These are phyloP conservation scores for Esox lucius DNA, from an alignment of 2,797 vertebrate genomes.

Conservation along the genomic window DNA sequence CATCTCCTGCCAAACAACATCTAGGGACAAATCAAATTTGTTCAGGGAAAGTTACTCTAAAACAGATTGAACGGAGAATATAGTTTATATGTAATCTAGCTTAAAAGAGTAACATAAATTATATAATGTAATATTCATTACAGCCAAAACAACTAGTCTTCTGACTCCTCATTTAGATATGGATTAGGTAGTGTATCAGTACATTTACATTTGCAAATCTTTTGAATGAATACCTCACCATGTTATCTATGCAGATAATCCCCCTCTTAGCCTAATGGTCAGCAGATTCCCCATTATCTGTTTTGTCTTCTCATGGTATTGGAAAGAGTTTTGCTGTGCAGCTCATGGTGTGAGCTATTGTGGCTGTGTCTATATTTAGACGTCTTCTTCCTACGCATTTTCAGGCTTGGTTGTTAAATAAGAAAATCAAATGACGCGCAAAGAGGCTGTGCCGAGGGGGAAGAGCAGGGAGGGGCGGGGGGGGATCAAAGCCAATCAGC, in stretches of 20 bases:
- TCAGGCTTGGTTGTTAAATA: slow-evolving; percentile 85
- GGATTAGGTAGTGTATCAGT: slow-evolving; percentile 7
- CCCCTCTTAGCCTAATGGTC: not conserved
- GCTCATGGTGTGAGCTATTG: slow-evolving; percentile 70
- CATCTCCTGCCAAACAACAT: not conserved
- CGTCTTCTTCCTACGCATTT: slow-evolving; percentile 81
- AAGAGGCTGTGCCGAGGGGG: slow-evolving; percentile 61
- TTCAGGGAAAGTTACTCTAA: not conserved
- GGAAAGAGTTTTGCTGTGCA: slow-evolving; percentile 58
- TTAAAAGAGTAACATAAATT: not conserved
- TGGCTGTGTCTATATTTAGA: slow-evolving; percentile 83
- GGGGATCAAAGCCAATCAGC: slow-evolving; percentile 70
- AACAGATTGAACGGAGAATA: not conserved
- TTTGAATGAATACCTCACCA: not conserved
- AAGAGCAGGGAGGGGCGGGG: slow-evolving; percentile 53
- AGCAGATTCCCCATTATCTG: slow-evolving; percentile 49
- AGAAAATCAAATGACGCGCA: slow-evolving; percentile 82
- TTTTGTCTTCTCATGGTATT: slow-evolving; percentile 65
- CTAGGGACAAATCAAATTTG: not conserved
- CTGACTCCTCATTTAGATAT: not conserved
- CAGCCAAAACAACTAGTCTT: not conserved
- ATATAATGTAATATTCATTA: not conserved
- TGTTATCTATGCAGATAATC: slow-evolving; percentile 18
- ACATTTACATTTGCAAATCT: slow-evolving; percentile 4
- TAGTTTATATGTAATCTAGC: not conserved